Evolutionary conservation across 2,888 invertebrate species (phyloP), one percentile per base, ranked within the genome.

Genomic region (Eupithecia insigniata): DNA sequence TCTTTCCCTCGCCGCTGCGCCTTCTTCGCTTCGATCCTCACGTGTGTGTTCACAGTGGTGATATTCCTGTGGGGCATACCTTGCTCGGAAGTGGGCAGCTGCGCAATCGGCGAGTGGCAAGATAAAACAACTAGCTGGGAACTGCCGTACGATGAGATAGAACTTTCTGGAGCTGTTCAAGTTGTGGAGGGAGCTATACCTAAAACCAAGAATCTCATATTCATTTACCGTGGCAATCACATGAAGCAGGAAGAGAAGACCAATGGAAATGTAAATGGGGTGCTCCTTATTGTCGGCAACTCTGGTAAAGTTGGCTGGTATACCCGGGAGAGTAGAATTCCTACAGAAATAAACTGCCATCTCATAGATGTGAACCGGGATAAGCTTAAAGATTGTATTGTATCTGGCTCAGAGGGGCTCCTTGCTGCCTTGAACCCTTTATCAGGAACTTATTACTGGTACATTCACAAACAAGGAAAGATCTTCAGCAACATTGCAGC

Each of bases 61-160:
- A 95, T 96, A 82, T 98, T 97, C 85, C 90, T 97, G 8, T 97
- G 96, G 96, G 95, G 96, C 18, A 90, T 96, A 80, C 97, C 97
- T 0, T 98, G 97, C 82, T 95, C 96, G 5, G 96, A 96, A 82
- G 95, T 95, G 8, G 95, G 96, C 22, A 95, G 96, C 68, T 97
- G 97, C 80, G 95, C 96, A 16, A 92, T 91, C 0, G 89, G 88
- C 6, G 95, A 95, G 74, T 95, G 95, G 84, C 91, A 90, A 70
- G 89, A 95, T 30, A 95, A 95, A 84, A 96, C 96, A 0, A 95
- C 95, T 12, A 96, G 96, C 79, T 96, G 96, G 96, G 95, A 96
- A 75, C 93, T 95, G 66, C 95, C 96, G 60, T 96, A 96, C 79
- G 95, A 96, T 30, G 96, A 96, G 80, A 95, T 96, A 73, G 97